Evolutionary conservation across 2,797 vertebrate species (phyloP), one percentile per base, ranked within the genome.

Genomic region (Molossus molossus): DNA sequence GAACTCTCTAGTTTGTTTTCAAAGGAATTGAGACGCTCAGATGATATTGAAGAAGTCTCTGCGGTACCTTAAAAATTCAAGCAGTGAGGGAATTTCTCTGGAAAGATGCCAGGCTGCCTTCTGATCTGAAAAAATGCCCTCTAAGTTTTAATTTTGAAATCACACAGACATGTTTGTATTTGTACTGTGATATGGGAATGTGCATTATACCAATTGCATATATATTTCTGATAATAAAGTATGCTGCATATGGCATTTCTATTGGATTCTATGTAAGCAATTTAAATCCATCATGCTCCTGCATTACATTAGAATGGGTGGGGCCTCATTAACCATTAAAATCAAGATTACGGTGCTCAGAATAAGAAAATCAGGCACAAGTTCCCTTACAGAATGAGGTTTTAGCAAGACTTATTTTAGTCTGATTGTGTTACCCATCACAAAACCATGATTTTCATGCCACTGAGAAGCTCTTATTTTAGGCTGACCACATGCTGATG

Each of bases 131-230:
- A 53, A 83, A 87, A 69, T 4, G 29, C 2, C 0, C 1, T 29
- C n/a, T 40, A 18, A 48, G 13, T 33, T 58, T 80, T 64, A 18
- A 64, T 89, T 75, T 92, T 82, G 33, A 96, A 96, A 80, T 86
- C 64, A 93, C 18, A 83, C 8, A 53, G 3, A 1, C 6, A 37
- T 10, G 11, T 82, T 64, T 33, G 6, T n/a, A 37, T 85, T 15
- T 65, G 3, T 15, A 25, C 79, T 90, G 23, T 62, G 62, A 4
- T 10, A 20, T 93, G 33, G 11, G 5, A 25, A 88, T 27, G 29
- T 18, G 23, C 18, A 9, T 81, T 7, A 21, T 81, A 64, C 1
- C 14, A 21, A 9, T 82, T 55, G 12, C 7, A 18, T 69, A 21
- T 10, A 12, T 13, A 40, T 80, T 69, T 94, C 65, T 64, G n/a